These are phyloP conservation scores for Ochotona curzoniae DNA, from an alignment of 2,113 vertebrate genomes.

Conservation along the genomic window DNA sequence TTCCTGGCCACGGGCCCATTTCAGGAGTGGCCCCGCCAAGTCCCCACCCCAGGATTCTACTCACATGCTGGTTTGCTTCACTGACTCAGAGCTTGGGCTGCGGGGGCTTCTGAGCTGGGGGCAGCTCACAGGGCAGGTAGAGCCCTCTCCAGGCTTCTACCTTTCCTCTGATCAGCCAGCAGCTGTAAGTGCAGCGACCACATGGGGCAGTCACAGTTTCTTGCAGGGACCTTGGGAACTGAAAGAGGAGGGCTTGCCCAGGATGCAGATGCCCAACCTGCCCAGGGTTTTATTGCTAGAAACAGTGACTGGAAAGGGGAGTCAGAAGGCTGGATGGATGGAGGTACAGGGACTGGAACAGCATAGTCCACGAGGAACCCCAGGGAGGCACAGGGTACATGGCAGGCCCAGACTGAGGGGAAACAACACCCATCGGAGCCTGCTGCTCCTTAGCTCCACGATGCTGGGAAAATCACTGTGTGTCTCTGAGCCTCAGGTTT, in stretches of 20 bases:
- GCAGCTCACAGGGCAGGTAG: too few species aligned
- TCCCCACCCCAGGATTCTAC: too few species aligned
- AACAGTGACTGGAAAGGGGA: accelerated
- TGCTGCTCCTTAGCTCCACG: background rate
- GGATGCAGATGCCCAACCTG: background rate
- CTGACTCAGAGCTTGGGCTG: background rate
- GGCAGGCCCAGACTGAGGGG: background rate
- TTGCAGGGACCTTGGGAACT: background rate
- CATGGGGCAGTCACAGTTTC: too few species aligned
- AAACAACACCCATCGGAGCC: background rate
- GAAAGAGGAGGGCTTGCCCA: background rate
- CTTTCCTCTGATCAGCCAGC: too few species aligned
- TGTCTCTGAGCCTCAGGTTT: background rate
- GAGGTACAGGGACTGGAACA: accelerated
- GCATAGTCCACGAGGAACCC: too few species aligned
- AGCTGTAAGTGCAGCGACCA: too few species aligned
- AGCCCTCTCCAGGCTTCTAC: too few species aligned
- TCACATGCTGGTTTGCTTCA: background rate
- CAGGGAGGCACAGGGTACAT: background rate
- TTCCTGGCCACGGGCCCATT: background rate
- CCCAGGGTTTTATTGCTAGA: background rate
- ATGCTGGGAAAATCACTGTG: background rate
- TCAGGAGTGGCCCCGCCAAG: background rate
- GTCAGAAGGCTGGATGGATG: background rate
- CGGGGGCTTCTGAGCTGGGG: background rate